Percentiles rank a stretch among this genome's conserved stretches.
These are phyloP conservation scores for Dynastes maya DNA, from an alignment of 2,888 invertebrate species.

Conservation along the genomic window DNA sequence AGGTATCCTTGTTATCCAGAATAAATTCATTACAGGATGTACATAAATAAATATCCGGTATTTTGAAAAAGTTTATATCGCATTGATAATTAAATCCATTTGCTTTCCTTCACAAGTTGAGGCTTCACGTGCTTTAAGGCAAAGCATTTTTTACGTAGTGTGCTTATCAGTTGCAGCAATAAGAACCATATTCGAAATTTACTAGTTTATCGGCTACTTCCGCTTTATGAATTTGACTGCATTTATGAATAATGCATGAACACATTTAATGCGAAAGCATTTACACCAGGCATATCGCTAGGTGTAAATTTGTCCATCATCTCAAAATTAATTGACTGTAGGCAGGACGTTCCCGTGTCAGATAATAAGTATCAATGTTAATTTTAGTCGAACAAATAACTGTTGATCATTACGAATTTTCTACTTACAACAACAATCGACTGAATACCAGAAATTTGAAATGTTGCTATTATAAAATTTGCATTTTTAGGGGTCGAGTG, in stretches of 20 bases:
- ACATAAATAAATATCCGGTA: conserved; percentile 26
- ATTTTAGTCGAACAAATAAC: too few relatives aligned
- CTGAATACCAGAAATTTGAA: too few relatives aligned
- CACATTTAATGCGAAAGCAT: too few relatives aligned
- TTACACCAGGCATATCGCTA: too few relatives aligned
- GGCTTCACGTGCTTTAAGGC: not conserved
- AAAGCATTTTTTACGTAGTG: not conserved
- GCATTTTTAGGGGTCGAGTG: too few relatives aligned
- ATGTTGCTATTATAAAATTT: too few relatives aligned
- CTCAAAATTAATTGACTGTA: too few relatives aligned
- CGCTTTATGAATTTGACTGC: not conserved
- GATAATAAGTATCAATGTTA: too few relatives aligned
- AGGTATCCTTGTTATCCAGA: not conserved
- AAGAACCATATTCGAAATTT: conserved; percentile 1
- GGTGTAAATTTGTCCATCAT: too few relatives aligned
- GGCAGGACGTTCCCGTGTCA: too few relatives aligned
- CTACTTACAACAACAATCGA: too few relatives aligned
- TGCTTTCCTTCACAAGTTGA: not conserved
- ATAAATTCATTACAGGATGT: not conserved
- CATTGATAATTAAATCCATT: conserved; percentile 16
- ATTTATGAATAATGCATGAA: not conserved
- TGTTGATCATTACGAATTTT: too few relatives aligned
- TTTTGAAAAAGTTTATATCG: conserved; percentile 8
- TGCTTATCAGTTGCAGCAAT: conserved; percentile 18
- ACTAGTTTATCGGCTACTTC: conserved; percentile 17